phyloP scores from a whole-genome alignment of 2,888 invertebrate genomes.

The Spilarctia lutea region DNA sequence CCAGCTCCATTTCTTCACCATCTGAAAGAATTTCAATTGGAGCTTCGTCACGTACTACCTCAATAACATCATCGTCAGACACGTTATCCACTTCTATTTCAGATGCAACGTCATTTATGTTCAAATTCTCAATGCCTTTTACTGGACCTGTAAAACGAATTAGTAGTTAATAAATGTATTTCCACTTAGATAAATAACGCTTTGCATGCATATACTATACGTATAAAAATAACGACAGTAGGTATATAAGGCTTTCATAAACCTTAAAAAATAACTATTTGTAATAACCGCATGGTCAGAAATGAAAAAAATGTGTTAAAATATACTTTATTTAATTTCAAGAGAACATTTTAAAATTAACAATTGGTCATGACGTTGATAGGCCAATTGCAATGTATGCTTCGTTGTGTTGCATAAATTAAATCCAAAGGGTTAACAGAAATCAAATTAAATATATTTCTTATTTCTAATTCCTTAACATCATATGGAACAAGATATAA shows the following conservation, averaged over 20 bases:
- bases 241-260: slow-evolving; percentile 1
- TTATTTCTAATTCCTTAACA: neutral
- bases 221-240: neutral
- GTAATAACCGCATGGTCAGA: neutral
- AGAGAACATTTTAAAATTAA: slow-evolving; percentile 2
- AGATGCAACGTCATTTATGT: slow-evolving; percentile 58
- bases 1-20: slow-evolving; percentile 73
- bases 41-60: slow-evolving; percentile 79
- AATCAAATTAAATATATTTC: neutral
- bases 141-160: slow-evolving; percentile 32
- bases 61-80: slow-evolving; percentile 82
- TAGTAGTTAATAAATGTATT: neutral
- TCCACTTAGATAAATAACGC: neutral
- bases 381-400: neutral
- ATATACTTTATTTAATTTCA: slow-evolving; percentile 11
- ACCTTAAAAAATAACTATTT: neutral
- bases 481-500: neutral
- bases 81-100: slow-evolving; percentile 55
- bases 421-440: neutral
- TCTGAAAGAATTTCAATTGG: slow-evolving; percentile 82
- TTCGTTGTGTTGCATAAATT: neutral
- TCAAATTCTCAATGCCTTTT: slow-evolving; percentile 45
- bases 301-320: neutral
- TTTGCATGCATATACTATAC: neutral
- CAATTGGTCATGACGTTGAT: neutral